Percentiles rank a stretch among this genome's conserved stretches.
Evolutionary conservation across 2,797 vertebrate species (phyloP).

Genomic region (Cossypha niveicapilla): DNA sequence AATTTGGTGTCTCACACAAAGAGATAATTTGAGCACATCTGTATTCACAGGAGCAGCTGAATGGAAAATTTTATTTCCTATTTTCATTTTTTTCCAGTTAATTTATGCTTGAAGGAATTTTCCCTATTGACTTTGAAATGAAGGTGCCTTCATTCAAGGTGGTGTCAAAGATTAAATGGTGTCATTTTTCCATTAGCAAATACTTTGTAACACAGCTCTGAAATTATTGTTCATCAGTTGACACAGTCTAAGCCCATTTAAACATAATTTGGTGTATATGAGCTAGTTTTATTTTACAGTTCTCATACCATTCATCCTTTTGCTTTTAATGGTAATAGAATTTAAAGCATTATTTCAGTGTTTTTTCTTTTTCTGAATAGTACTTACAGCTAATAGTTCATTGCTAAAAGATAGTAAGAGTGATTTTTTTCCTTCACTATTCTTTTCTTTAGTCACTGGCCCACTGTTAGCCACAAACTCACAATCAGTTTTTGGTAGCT

Average conservation of each 20-base stretch:
- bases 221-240: neutral
- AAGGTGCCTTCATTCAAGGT: neutral
- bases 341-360: neutral
- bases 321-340: neutral
- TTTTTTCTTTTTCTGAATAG: neutral
- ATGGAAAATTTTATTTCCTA: neutral
- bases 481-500: neutral
- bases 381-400: neutral
- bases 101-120: neutral
- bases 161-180: neutral
- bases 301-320: neutral
- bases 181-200: constrained; percentile 12
- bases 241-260: neutral
- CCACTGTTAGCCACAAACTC: neutral
- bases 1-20: neutral
- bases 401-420: neutral
- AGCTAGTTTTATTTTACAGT: neutral
- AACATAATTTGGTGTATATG: neutral
- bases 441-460: neutral
- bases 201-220: neutral
- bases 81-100: neutral
- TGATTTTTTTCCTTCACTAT: neutral
- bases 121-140: constrained; percentile 2
- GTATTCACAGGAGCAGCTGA: neutral
- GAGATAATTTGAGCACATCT: neutral